These are phyloP conservation scores for Bombylius major DNA, from an alignment of 2,888 invertebrate genomes.

Conservation along the genomic window DNA sequence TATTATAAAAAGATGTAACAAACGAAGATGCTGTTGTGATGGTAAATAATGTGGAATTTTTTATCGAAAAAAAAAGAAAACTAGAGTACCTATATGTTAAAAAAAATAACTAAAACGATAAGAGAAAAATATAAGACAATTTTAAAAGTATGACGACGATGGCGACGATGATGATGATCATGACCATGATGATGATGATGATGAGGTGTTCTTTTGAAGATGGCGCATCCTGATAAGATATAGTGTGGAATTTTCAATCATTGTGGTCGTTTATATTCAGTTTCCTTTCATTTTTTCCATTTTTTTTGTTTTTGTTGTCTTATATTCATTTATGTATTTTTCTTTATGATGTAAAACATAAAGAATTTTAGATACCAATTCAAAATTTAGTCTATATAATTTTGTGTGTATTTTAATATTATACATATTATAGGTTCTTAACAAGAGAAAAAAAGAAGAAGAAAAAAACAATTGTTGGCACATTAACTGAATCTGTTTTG, in stretches of 20 bases:
- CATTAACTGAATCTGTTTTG: too few relatives aligned
- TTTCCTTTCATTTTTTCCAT: background rate
- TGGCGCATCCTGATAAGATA: constrained; percentile 9
- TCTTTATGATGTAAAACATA: background rate
- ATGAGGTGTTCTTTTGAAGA: constrained; percentile 6
- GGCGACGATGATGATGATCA: background rate
- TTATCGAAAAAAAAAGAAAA: too few relatives aligned
- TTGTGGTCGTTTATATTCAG: background rate
- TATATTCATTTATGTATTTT: constrained; percentile 1
- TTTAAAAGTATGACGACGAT: background rate
- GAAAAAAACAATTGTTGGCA: too few relatives aligned
- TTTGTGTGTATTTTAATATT: too few relatives aligned
- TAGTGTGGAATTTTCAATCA: constrained; percentile 8
- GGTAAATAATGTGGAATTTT: too few relatives aligned
- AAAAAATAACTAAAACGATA: too few relatives aligned
- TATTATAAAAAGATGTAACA: too few relatives aligned
- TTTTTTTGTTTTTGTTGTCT: background rate
- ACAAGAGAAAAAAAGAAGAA: background rate
- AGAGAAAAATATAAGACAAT: too few relatives aligned
- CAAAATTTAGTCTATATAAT: background rate
- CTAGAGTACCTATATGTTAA: too few relatives aligned
- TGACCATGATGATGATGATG: background rate
- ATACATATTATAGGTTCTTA: too few relatives aligned
- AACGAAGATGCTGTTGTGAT: too few relatives aligned
- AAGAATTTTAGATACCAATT: background rate